These are phyloP conservation scores for Chymomyza amoena DNA, from an alignment of 2,888 invertebrate genomes.

Conservation along the genomic window DNA sequence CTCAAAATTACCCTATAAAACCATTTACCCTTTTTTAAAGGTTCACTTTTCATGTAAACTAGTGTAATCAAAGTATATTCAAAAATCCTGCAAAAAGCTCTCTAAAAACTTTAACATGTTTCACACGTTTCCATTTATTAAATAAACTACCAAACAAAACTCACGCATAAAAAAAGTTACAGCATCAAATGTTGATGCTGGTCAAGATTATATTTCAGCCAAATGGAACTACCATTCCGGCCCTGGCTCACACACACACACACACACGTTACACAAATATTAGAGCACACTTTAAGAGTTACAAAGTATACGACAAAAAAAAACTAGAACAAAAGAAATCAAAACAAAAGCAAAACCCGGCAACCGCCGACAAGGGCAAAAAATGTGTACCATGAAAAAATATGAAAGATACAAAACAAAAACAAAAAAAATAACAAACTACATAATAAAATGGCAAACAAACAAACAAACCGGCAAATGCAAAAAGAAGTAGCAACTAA, in stretches of 20 bases:
- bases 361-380: conserved; percentile 39
- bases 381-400: conserved; percentile 38
- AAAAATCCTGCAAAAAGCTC: too few species aligned
- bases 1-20: too few species aligned
- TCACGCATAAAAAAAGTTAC: not conserved
- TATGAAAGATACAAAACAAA: conserved; percentile 17
- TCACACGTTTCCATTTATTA: too few species aligned
- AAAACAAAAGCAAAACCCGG: conserved; percentile 36
- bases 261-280: too few species aligned
- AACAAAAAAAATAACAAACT: conserved; percentile 24
- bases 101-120: too few species aligned
- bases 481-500: conserved; percentile 29
- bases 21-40: too few species aligned
- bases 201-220: not conserved
- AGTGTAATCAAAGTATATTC: too few species aligned
- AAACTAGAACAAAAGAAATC: not conserved
- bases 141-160: too few species aligned
- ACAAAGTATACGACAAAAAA: not conserved
- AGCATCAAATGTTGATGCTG: not conserved
- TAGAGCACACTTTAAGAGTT: not conserved
- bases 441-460: conserved; percentile 30
- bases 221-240: too few species aligned
- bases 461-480: conserved; percentile 15
- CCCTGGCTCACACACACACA: too few species aligned
- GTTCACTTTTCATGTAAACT: too few species aligned